Evolutionary conservation across 2,113 vertebrate genomes (phyloP).

Genomic region (Erythrolamprus reginae): DNA sequence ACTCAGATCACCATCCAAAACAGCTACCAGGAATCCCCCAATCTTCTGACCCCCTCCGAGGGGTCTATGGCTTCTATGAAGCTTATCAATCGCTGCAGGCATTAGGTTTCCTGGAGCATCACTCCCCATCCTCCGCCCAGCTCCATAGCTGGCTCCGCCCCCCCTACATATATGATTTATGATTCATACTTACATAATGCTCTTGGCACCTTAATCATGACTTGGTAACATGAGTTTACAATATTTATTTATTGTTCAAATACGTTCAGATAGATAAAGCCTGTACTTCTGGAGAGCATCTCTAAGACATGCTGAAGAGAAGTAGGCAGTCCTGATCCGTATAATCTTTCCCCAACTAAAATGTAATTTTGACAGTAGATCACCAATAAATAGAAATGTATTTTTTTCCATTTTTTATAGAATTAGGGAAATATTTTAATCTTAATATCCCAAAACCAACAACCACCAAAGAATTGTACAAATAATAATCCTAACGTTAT

Average conservation of each 20-base stretch:
- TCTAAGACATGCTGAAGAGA: neutral
- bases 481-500: neutral
- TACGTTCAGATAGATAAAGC: neutral
- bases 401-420: neutral
- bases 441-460: neutral
- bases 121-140: no score
- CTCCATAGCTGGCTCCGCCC: no score
- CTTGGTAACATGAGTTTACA: neutral
- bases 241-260: neutral
- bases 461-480: neutral
- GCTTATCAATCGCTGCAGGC: no score
- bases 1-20: no score
- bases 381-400: neutral
- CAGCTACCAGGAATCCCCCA: no score
- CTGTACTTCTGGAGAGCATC: neutral
- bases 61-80: no score
- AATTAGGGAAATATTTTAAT: neutral
- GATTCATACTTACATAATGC: neutral
- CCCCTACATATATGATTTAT: neutral
- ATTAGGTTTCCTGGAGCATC: no score
- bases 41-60: no score
- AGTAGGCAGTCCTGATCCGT: neutral
- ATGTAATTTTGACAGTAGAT: neutral
- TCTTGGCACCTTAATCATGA: neutral
- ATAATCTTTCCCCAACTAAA: neutral